Base-by-base conservation (phyloP, 2,797 vertebrate species). In the Acrossocheilus fasciatus region DNA sequence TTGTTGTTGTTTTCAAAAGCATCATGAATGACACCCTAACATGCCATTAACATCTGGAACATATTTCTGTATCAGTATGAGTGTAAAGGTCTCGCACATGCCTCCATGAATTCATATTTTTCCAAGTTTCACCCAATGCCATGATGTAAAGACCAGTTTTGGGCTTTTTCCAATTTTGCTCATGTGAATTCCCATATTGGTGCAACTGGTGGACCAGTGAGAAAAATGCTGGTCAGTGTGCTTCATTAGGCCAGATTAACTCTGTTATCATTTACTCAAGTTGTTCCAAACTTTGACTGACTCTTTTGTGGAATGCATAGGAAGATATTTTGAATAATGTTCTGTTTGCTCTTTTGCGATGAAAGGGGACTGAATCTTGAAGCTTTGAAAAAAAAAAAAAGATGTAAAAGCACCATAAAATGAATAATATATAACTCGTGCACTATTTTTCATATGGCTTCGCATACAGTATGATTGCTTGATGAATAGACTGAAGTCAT, bases 111-210 rank as follows among this genome's bases (percentile, higher is more conserved):
- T 81, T 75, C 34, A 43, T 76, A 36, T 68, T 69, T 8, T 12
- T 80, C 39, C 39, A 93, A 93, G 93, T 68, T 39, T 88, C 91
- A 34, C 59, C 84, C 89, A 86, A 84, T 84, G 36, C 64, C 18
- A 23, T 69, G 45, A 4, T 81, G 45, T 12, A 81, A 69, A 69
- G 20, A 81, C 64, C 80, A 81, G 80, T 47, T 81, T 50, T 7
- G 8, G 30, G 45, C 79, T 50, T 75, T 75, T 75, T 23, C 43
- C 11, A 50, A 66, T 34, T 34, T 0, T 3, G 17, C 6, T 80
- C 6, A 30, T 66, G 45, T 81, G 59, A 66, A 68, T 7, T 69
- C 23, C 10, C 7, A 52, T 75, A n/a, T 18, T 36, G 30, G 30
- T 36, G 26, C 15, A 62, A 18, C 30, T 68, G 64, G 64, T 68